phyloP scores from a whole-genome alignment of 2,797 vertebrate species.

The Antrozous pallidus region DNA sequence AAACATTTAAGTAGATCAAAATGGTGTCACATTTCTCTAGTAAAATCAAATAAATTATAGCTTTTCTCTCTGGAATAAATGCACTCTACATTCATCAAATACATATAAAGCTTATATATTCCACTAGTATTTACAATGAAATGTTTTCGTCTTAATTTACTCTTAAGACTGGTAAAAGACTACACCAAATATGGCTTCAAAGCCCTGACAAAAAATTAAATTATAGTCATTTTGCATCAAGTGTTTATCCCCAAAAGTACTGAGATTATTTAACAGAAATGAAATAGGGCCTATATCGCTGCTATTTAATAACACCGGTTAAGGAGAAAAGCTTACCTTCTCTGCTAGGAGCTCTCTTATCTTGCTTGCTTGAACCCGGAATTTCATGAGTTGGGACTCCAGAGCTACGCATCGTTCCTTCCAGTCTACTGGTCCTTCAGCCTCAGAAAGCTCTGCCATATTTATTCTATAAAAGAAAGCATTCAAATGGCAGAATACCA shows the following conservation, averaged over 20 bases:
- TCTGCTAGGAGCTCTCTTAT: conserved; percentile 95
- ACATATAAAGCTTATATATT: not conserved
- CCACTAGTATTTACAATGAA: conserved; percentile 19
- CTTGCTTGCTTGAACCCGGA: conserved; percentile 95
- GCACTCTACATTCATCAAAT: conserved; percentile 6
- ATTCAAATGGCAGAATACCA: not conserved
- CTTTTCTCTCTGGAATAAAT: conserved; percentile 32
- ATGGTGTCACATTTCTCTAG: not conserved
- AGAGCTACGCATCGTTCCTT: conserved; percentile 94
- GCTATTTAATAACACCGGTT: not conserved
- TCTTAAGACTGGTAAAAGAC: conserved; percentile 17
- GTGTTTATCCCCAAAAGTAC: not conserved
- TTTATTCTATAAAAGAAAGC: conserved; percentile 71
- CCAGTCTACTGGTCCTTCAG: conserved; percentile 90
- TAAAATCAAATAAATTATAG: conserved; percentile 42
- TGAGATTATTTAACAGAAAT: not conserved
- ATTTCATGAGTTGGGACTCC: conserved; percentile 95
- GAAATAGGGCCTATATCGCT: not conserved
- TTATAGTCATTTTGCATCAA: conserved; percentile 27
- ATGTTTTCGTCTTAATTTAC: not conserved
- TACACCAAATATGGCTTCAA: conserved; percentile 24
- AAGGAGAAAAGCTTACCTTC: conserved; percentile 86
- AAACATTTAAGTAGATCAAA: conserved; percentile 53
- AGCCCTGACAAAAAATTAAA: conserved; percentile 17
- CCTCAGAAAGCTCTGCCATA: conserved; percentile 92